Percentiles rank a stretch among this genome's conserved stretches.
Evolutionary conservation across 2,888 invertebrate genomes (phyloP).

Genomic region (Drosophila infuscata): DNA sequence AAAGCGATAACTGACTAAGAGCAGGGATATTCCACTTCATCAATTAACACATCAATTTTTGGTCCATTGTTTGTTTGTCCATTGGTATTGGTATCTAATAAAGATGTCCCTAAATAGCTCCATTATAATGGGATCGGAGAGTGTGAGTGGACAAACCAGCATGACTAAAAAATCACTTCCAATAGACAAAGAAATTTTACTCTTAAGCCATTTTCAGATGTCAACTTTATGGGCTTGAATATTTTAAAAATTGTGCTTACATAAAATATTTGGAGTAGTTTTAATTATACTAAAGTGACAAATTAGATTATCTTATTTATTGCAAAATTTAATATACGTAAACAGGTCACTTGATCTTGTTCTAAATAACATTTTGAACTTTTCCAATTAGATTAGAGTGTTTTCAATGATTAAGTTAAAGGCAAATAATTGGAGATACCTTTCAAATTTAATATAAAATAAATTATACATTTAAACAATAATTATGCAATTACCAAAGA

Average conservation of each 20-base stretch:
- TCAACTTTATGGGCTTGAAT: not conserved
- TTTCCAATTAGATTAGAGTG: not conserved
- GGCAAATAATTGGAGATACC: not conserved
- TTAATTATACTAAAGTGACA: not conserved
- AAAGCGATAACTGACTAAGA: slow-evolving; percentile 1
- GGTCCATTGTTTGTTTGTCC: slow-evolving; percentile 34
- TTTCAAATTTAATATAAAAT: not conserved
- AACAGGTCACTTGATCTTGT: not conserved
- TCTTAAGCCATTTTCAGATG: not conserved
- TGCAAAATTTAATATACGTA: not conserved
- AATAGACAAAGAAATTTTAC: not conserved
- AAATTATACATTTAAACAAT: too few relatives aligned
- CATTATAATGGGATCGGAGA: slow-evolving; percentile 9
- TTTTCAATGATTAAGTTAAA: not conserved
- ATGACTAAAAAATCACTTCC: not conserved
- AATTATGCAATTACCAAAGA: too few relatives aligned
- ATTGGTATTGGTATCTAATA: slow-evolving; percentile 46
- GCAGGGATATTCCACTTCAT: slow-evolving; percentile 44
- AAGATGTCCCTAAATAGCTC: slow-evolving; percentile 28
- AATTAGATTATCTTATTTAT: not conserved
- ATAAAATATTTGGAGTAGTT: not conserved
- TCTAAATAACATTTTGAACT: not conserved
- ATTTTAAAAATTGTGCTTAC: not conserved
- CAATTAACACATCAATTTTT: slow-evolving; percentile 71
- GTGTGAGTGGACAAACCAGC: slow-evolving; percentile 8